Evolutionary conservation across 2,888 invertebrate species (phyloP).

Genomic region (Sesia apiformis): DNA sequence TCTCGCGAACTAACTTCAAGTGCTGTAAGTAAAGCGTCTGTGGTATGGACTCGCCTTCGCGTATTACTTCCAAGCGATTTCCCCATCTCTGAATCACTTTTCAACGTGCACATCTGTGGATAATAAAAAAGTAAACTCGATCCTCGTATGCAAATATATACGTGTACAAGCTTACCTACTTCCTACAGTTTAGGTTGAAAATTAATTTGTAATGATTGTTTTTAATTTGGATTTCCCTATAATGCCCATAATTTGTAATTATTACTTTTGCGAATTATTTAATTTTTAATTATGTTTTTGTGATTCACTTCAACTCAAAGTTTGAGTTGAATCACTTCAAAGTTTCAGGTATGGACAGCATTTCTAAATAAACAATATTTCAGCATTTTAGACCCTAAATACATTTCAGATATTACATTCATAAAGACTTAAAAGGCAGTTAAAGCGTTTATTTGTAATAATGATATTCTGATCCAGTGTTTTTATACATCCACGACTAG

Average conservation of each 20-base stretch:
- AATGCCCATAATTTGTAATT: neutral
- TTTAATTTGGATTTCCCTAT: neutral
- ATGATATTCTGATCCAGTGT: too few species aligned
- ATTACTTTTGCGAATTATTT: neutral
- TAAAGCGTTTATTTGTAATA: too few species aligned
- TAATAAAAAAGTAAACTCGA: neutral
- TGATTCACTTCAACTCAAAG: neutral
- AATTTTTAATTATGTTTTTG: neutral
- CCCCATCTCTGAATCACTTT: constrained; percentile 49
- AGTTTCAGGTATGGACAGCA: too few species aligned
- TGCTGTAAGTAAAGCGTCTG: constrained; percentile 50
- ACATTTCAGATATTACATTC: too few species aligned
- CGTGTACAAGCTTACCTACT: too few species aligned
- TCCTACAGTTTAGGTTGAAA: neutral
- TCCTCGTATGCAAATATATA: too few species aligned
- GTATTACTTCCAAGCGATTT: constrained; percentile 62
- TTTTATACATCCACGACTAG: too few species aligned
- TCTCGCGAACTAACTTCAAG: constrained; percentile 49
- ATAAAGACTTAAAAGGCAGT: too few species aligned
- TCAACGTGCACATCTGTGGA: constrained; percentile 36
- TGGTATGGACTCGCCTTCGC: constrained; percentile 39
- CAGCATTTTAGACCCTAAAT: too few species aligned
- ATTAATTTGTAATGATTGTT: neutral
- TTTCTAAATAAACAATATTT: too few species aligned
- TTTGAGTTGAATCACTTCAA: too few species aligned